These are phyloP conservation scores for Corythornis leucogaster DNA, from an alignment of 2,797 vertebrate genomes.

Conservation along the genomic window DNA sequence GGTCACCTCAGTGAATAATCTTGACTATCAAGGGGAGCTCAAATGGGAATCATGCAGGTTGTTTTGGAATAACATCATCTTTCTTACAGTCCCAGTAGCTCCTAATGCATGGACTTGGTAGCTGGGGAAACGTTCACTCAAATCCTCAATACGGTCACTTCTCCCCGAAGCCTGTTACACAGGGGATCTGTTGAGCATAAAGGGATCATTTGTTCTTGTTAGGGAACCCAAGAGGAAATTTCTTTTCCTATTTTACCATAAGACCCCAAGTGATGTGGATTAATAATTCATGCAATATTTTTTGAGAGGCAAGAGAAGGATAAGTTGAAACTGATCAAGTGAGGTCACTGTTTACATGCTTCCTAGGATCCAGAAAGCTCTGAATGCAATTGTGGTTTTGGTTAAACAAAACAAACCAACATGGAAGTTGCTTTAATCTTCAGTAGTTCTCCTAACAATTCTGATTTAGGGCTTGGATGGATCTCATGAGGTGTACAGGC, in stretches of 20 bases:
- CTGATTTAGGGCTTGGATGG: neutral
- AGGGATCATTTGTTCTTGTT: neutral
- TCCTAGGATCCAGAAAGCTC: neutral
- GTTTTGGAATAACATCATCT: neutral
- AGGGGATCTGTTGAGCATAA: neutral
- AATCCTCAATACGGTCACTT: neutral
- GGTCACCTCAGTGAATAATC: neutral
- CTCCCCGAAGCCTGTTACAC: neutral
- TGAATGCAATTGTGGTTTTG: neutral
- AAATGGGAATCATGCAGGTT: neutral
- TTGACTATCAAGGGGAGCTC: neutral
- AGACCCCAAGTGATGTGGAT: neutral
- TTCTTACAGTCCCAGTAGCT: neutral
- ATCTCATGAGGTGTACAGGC: neutral
- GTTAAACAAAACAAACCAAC: neutral
- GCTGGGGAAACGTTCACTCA: neutral
- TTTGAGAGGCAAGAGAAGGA: neutral
- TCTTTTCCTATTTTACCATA: neutral
- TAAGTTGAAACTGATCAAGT: neutral
- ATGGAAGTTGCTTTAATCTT: neutral
- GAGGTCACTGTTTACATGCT: neutral
- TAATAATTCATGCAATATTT: neutral
- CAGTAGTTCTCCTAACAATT: neutral
- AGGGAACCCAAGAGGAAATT: neutral
- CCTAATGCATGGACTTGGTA: neutral